A percentile compares a stretch with the other conserved stretches of the same genome.
These are phyloP conservation scores for Procambarus clarkii DNA, from an alignment of 1,140 invertebrate genomes.

Conservation along the genomic window DNA sequence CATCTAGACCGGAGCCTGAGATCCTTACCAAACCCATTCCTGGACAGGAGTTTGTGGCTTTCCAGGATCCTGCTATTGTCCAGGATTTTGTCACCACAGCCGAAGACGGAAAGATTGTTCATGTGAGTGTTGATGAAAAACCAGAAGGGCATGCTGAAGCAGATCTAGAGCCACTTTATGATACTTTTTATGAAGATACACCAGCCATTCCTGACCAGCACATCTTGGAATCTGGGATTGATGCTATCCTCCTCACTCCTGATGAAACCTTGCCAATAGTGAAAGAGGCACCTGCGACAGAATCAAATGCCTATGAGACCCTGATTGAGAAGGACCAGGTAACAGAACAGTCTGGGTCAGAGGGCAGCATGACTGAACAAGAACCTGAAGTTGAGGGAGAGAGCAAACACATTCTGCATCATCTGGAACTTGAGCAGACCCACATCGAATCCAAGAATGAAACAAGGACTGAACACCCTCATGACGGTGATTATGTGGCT, in stretches of 20 bases:
- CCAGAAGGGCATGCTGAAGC: background rate
- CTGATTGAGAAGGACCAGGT: background rate
- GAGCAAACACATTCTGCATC: background rate
- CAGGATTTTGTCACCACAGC: slow-evolving; percentile 43
- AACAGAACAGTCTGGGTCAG: background rate
- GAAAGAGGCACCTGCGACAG: background rate
- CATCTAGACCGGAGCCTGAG: slow-evolving; percentile 21
- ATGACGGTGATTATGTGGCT: background rate
- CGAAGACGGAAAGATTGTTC: slow-evolving; percentile 33
- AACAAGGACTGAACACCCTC: slow-evolving; percentile 6
- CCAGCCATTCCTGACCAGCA: background rate
- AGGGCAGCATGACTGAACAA: background rate
- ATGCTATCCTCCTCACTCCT: slow-evolving; percentile 18
- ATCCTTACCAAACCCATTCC: slow-evolving; percentile 56
- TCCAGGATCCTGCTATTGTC: slow-evolving; percentile 25
- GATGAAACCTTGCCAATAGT: slow-evolving; percentile 26
- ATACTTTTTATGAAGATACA: background rate
- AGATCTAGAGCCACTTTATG: background rate
- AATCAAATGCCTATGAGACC: background rate
- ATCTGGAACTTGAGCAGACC: background rate
- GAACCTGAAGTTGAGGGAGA: slow-evolving; percentile 17
- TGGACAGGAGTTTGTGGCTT: slow-evolving; percentile 61
- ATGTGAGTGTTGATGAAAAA: background rate
- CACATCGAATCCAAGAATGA: slow-evolving; percentile 7
- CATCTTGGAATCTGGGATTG: background rate